Percentiles rank a stretch among this genome's conserved stretches.
Evolutionary conservation across 37 sponge, comb jelly and placozoan genomes (phyloP).

Genomic region (Aplysina aerophoba): DNA sequence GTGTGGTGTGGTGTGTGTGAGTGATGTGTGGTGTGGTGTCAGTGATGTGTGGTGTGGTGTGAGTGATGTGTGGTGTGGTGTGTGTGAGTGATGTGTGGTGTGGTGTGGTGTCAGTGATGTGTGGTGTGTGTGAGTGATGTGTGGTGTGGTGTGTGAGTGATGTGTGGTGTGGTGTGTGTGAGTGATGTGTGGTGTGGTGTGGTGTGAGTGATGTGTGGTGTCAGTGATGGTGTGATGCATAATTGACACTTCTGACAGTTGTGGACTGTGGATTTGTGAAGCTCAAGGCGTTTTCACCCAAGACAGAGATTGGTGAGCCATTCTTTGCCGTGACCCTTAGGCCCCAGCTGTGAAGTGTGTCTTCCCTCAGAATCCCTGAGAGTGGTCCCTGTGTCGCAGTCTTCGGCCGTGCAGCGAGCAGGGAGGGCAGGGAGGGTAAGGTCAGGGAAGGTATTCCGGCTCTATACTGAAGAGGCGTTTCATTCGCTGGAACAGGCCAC

Average conservation of each 20-base stretch:
- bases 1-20: too few relatives aligned
- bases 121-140: too few relatives aligned
- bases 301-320: slow-evolving; percentile 68
- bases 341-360: background rate
- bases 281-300: slow-evolving; percentile 70
- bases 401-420: slow-evolving; percentile 88
- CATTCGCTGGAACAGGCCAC: slow-evolving; percentile 51
- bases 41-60: too few relatives aligned
- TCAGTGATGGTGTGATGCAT: background rate
- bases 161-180: too few relatives aligned
- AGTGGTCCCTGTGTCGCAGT: slow-evolving; percentile 83
- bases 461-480: slow-evolving; percentile 77
- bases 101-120: too few relatives aligned
- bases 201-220: background rate
- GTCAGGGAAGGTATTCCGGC: slow-evolving; percentile 82
- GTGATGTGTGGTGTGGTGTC: too few relatives aligned
- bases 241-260: slow-evolving; percentile 45
- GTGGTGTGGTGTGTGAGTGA: too few relatives aligned
- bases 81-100: too few relatives aligned
- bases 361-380: slow-evolving; percentile 75
- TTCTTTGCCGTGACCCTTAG: background rate
- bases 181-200: too few relatives aligned
- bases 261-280: slow-evolving; percentile 97
- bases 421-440: slow-evolving; percentile 92
- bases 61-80: too few relatives aligned